A percentile compares a stretch with the other conserved stretches of the same genome.
Conservation (phyloP, 2,888 invertebrate genomes). For the Petrolisthes manimaculis region DNA sequence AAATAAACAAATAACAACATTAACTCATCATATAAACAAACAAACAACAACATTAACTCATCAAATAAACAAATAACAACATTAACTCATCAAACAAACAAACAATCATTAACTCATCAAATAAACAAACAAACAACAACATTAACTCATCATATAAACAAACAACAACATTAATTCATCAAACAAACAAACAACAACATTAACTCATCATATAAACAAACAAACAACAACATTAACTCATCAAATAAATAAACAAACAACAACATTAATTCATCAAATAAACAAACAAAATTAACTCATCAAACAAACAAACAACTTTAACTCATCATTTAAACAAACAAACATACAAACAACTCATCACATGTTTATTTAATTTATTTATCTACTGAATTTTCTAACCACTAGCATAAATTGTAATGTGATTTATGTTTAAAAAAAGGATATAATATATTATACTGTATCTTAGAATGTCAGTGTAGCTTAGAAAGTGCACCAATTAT, state of each 20-base stretch:
- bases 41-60: constrained; percentile 26
- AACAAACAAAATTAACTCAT: not conserved
- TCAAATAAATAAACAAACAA: not conserved
- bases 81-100: not conserved
- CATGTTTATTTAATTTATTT: too few relatives aligned
- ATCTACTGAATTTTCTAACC: too few relatives aligned
- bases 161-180: not conserved
- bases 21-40: not conserved
- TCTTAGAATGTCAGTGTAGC: too few relatives aligned
- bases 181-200: not conserved
- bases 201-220: too few relatives aligned
- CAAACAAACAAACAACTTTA: too few relatives aligned
- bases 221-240: too few relatives aligned
- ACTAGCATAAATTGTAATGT: too few relatives aligned
- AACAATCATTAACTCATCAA: constrained; percentile 50
- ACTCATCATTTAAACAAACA: too few relatives aligned
- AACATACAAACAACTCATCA: too few relatives aligned
- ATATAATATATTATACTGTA: too few relatives aligned
- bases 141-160: not conserved
- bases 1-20: constrained; percentile 1
- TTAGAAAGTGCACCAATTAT: too few relatives aligned
- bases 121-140: not conserved
- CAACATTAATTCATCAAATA: constrained; percentile 47
- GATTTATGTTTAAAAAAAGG: too few relatives aligned
- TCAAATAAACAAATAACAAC: not conserved